Conservation (phyloP, 92 coral and sea anemone species). For the Epizoanthus fatuus region DNA sequence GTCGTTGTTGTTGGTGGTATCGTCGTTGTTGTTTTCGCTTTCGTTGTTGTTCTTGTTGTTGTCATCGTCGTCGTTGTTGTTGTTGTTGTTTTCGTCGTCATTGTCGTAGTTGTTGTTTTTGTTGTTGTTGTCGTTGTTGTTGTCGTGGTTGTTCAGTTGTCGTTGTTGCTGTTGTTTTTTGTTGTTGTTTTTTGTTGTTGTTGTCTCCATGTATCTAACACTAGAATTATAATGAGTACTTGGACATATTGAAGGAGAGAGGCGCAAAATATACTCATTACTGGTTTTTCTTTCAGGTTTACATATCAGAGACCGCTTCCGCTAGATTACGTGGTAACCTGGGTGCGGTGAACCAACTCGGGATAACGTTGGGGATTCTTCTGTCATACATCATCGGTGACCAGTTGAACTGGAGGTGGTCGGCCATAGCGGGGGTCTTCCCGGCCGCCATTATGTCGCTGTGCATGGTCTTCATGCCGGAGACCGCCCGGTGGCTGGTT, state of each 20-base stretch:
- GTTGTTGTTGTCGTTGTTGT: too few species aligned
- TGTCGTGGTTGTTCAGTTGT: too few species aligned
- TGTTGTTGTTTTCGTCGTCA: too few species aligned
- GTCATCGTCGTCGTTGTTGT: too few species aligned
- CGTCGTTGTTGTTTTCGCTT: too few species aligned
- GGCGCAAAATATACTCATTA: neutral
- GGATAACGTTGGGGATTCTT: constrained; percentile 76
- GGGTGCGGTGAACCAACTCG: constrained; percentile 84
- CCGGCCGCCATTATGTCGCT: constrained; percentile 75
- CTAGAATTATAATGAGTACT: too few species aligned
- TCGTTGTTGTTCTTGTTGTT: too few species aligned
- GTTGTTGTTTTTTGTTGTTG: too few species aligned
- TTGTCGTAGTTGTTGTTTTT: too few species aligned
- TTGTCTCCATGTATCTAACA: too few species aligned
- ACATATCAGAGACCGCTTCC: constrained; percentile 87
- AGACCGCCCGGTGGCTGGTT: constrained; percentile 90
- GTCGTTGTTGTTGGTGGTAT: too few species aligned
- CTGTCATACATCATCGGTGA: constrained; percentile 74
- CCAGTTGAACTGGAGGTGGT: constrained; percentile 75
- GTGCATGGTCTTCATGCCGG: constrained; percentile 83
- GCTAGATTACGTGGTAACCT: constrained; percentile 76
- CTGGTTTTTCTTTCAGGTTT: constrained; percentile 49
- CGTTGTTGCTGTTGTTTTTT: too few species aligned
- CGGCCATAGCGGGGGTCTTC: constrained; percentile 74
- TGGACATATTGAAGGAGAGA: neutral